Conservation (phyloP, 2,797 vertebrate species). For the Silurus aristotelis region DNA sequence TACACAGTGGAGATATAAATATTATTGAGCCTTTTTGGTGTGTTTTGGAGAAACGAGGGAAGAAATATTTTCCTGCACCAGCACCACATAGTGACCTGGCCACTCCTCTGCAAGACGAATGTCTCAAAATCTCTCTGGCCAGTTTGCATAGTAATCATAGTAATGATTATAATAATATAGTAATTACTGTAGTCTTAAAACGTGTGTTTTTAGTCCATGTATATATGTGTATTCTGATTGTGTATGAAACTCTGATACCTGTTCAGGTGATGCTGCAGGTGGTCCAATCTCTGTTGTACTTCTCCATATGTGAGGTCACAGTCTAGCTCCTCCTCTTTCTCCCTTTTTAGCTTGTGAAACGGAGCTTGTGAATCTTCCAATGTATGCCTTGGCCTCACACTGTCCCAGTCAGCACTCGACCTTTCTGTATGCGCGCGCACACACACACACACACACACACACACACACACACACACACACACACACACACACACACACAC, state of each 20-base stretch:
- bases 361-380: conserved; percentile 75
- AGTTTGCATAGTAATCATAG: too few relatives aligned
- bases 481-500: conserved; percentile 9
- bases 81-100: too few relatives aligned
- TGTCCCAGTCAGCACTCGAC: conserved; percentile 80
- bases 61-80: too few relatives aligned
- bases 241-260: conserved; percentile 72
- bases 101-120: too few relatives aligned
- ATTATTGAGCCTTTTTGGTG: too few relatives aligned
- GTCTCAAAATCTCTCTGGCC: too few relatives aligned
- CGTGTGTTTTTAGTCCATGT: too few relatives aligned
- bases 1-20: too few relatives aligned
- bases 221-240: neutral
- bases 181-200: too few relatives aligned
- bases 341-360: conserved; percentile 13
- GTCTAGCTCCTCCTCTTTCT: conserved; percentile 84
- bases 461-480: conserved; percentile 8
- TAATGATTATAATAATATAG: too few relatives aligned
- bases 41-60: too few relatives aligned
- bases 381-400: conserved; percentile 72
- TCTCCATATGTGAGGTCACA: conserved; percentile 93
- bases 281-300: conserved; percentile 93
- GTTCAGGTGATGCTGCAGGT: conserved; percentile 96
- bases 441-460: conserved; percentile 20
- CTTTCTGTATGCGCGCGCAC: conserved; percentile 73